phyloP scores from a whole-genome alignment of 2,888 invertebrate species.

The Pollenia labialis region DNA sequence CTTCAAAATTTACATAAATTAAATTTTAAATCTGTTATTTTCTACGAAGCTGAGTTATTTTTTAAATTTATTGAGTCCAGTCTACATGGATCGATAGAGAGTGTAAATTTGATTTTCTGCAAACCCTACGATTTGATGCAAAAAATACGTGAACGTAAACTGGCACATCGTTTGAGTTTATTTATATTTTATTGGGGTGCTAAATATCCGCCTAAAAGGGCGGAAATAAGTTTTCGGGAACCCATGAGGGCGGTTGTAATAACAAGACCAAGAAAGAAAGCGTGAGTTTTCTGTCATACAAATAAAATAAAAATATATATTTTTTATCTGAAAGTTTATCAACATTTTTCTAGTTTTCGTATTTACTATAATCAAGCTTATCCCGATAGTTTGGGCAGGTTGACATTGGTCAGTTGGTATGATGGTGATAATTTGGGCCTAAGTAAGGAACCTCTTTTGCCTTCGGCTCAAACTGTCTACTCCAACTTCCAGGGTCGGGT shows the following conservation, averaged over 20 bases:
- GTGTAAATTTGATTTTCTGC: slow-evolving; percentile 82
- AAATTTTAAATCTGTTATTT: slow-evolving; percentile 81
- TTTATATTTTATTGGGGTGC: slow-evolving; percentile 89
- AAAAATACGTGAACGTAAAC: slow-evolving; percentile 78
- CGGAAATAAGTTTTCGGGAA: slow-evolving; percentile 79
- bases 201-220: slow-evolving; percentile 84
- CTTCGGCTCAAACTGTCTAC: slow-evolving; percentile 87
- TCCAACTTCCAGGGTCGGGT: slow-evolving; percentile 87
- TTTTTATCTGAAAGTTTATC: neutral
- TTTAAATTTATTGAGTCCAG: slow-evolving; percentile 80
- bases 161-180: slow-evolving; percentile 83
- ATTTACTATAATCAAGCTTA: slow-evolving; percentile 90
- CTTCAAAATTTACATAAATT: slow-evolving; percentile 80
- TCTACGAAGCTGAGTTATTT: slow-evolving; percentile 80
- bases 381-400: slow-evolving; percentile 86
- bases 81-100: slow-evolving; percentile 81
- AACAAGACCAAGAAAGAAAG: slow-evolving; percentile 85
- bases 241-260: slow-evolving; percentile 87
- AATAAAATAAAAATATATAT: neutral
- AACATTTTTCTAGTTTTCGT: slow-evolving; percentile 86
- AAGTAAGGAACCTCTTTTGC: slow-evolving; percentile 88
- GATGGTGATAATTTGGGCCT: slow-evolving; percentile 86
- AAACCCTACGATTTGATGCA: slow-evolving; percentile 79
- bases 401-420: slow-evolving; percentile 91
- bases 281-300: slow-evolving; percentile 75